Conservation (phyloP, 2,797 vertebrate species). For the Nannoperca australis region DNA sequence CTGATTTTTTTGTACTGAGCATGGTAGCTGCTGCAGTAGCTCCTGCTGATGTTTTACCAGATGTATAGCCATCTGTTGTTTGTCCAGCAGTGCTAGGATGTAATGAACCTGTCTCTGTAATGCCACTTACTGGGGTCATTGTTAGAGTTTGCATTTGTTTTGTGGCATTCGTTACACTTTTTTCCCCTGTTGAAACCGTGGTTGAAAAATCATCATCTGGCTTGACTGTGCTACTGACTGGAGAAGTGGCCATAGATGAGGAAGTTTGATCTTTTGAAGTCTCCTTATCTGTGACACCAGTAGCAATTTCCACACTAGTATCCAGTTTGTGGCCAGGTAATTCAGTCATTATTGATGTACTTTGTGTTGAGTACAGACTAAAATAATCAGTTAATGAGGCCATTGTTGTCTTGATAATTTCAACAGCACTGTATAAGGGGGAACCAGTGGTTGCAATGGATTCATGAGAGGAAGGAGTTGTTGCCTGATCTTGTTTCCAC, state of each 20-base stretch:
- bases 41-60: slow-evolving; percentile 3
- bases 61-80: slow-evolving; percentile 26
- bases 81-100: not conserved
- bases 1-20: not conserved
- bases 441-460: slow-evolving; percentile 39
- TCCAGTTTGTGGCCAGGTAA: slow-evolving; percentile 14
- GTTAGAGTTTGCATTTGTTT: slow-evolving; percentile 9
- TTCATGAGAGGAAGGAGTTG: slow-evolving; percentile 22
- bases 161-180: slow-evolving; percentile 1
- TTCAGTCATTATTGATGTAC: slow-evolving; percentile 27
- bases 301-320: slow-evolving; percentile 17
- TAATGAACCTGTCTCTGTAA: not conserved
- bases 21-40: not conserved
- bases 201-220: slow-evolving; percentile 11
- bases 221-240: slow-evolving; percentile 20
- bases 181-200: slow-evolving; percentile 7
- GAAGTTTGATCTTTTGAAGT: slow-evolving; percentile 20
- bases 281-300: slow-evolving; percentile 20
- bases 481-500: slow-evolving; percentile 21
- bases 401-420: slow-evolving; percentile 66
- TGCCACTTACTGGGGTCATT: not conserved
- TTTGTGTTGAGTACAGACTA: slow-evolving; percentile 43
- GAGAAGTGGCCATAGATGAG: not conserved
- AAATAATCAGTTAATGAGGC: slow-evolving; percentile 64
- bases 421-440: slow-evolving; percentile 58